Base-by-base conservation (phyloP, 1,140 invertebrate genomes). In the Pseudomyrmex concolor region DNA sequence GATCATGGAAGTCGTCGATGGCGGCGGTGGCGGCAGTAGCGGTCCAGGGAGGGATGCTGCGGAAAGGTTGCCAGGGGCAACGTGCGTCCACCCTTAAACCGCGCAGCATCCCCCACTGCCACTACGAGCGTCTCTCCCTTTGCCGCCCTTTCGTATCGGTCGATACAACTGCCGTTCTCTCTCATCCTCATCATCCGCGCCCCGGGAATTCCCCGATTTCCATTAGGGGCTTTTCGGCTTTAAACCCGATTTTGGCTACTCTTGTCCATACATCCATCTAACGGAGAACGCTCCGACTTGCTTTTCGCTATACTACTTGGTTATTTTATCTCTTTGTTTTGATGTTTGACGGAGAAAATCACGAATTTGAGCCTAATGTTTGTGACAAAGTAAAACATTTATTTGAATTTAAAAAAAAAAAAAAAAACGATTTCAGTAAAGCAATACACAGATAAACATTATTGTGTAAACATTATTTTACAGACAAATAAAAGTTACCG, bases 11-110 rank as follows among this genome's bases (percentile, higher is more conserved):
- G 66, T 80, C 76, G 76, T 80, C 73, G 60, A 55, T 84, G 83
- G 64, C 54, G 60, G 78, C 77, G 84, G 76, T 22, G 59, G 55
- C 54, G 73, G 22, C 73, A 72, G 82, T 68, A 84, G 77, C 77
- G 90, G 89, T 88, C 86, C 85, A 89, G 78, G 78, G 85, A 82
- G 86, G 87, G 91, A 91, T 92, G 89, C 89, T 90, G 85, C 87
- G 82, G 85, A 81, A 84, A 87, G 88, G 93, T 94, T 94, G 93
- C 93, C 88, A 91, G 86, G 34, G 34, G 93, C 93, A 94, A 94
- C 93, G 91, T 91, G 88, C 93, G 91, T 94, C 93, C 91, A 94
- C 93, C 94, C 93, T 94, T 93, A 92, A 94, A 91, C 90, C 91
- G 91, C 90, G 89, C 90, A 89, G 91, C 91, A 91, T 90, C 88